phyloP scores from a whole-genome alignment of 2,797 vertebrate genomes.

The Danio albolineatus region DNA sequence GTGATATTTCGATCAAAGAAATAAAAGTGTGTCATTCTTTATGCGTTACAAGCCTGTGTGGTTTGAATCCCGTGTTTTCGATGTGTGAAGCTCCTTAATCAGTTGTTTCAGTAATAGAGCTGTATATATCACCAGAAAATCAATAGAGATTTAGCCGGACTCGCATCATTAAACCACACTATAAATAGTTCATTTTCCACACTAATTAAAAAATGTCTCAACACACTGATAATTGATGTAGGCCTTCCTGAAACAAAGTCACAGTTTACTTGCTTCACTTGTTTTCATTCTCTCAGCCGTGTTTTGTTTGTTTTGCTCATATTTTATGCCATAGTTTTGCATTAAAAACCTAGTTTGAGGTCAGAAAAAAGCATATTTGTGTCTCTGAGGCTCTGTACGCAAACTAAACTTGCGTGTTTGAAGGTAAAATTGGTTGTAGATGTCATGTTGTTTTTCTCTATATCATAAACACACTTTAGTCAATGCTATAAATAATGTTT shows the following conservation, averaged over 20 bases:
- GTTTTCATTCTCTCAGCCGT: constrained; percentile 42
- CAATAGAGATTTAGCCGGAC: constrained; percentile 78
- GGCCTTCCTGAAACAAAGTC: constrained; percentile 44
- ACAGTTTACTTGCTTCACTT: constrained; percentile 41
- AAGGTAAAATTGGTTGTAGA: neutral
- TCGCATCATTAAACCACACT: constrained; percentile 76
- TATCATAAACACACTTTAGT: neutral
- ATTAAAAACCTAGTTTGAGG: constrained; percentile 17
- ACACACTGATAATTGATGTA: constrained; percentile 72
- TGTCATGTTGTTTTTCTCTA: constrained; percentile 14
- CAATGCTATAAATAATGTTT: neutral
- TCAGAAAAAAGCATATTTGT: neutral
- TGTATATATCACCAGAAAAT: constrained; percentile 81
- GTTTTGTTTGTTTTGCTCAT: constrained; percentile 18
- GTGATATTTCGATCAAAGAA: constrained; percentile 4
- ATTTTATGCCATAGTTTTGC: neutral
- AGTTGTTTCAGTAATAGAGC: constrained; percentile 80
- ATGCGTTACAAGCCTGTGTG: constrained; percentile 25
- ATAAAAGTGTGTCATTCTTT: constrained; percentile 41
- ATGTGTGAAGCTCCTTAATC: constrained; percentile 75
- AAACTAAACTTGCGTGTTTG: neutral
- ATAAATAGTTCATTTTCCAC: constrained; percentile 75
- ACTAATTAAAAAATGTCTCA: constrained; percentile 74
- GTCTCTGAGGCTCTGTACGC: neutral
- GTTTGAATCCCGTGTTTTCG: constrained; percentile 54